These are phyloP conservation scores for Phoebastria nigripes DNA, from an alignment of 2,797 vertebrate genomes.

Conservation along the genomic window DNA sequence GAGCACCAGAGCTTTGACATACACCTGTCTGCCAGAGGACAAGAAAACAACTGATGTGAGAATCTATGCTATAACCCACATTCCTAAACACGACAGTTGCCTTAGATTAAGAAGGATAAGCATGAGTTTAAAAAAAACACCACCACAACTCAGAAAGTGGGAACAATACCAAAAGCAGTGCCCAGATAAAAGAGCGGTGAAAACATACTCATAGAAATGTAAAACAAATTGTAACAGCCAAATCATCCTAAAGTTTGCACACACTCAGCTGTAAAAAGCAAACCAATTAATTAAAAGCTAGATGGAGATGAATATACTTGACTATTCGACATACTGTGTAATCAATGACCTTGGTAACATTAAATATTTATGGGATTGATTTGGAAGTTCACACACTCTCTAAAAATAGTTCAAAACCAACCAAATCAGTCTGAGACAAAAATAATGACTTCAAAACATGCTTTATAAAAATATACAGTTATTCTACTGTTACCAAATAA, in stretches of 20 bases:
- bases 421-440: neutral
- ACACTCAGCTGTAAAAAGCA: neutral
- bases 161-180: neutral
- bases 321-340: neutral
- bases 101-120: neutral
- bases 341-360: neutral
- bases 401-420: neutral
- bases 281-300: neutral
- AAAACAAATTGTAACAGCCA: neutral
- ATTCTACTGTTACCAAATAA: neutral
- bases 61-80: neutral
- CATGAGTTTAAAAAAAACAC: neutral
- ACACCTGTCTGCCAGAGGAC: neutral
- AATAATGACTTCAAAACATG: neutral
- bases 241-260: neutral
- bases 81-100: neutral
- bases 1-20: neutral
- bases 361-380: neutral
- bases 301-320: neutral
- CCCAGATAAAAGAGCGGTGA: neutral
- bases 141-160: neutral
- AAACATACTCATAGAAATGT: neutral
- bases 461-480: neutral
- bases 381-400: neutral
- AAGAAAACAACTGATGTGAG: neutral